Base-by-base conservation (phyloP, 2,113 vertebrate species). In the Aptenodytes forsteri region DNA sequence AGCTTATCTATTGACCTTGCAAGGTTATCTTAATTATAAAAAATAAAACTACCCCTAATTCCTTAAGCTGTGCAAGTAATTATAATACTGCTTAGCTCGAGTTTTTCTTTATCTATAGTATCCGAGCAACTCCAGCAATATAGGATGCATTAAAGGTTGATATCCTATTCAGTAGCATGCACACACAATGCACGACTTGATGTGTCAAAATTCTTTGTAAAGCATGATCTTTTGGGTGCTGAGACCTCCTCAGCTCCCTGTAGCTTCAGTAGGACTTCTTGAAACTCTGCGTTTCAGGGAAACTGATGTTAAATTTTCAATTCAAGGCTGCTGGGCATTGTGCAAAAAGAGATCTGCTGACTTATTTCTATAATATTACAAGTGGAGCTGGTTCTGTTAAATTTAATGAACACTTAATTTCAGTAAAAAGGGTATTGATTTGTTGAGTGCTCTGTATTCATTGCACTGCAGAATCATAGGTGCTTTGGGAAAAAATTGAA, bases 21-120 rank as follows among this genome's bases (percentile, higher is more conserved):
- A 96, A 96, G 87, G 66, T 73, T 82, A 93, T 88, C 59, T 92
- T 96, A 92, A 96, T 96, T 94, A 62, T 76, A 90, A 96, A 73
- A 85, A 90, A 76, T 42, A 62, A 83, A 96, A 94, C 81, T 83
- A 76, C 16, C 34, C 64, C 44, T 95, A 95, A 91, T 93, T 78
- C 73, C 62, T 85, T 89, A 77, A 82, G 42, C 44, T 81, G 78
- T 67, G 67, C 83, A 89, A 86, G 36, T 95, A 94, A 93, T 95
- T 90, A 81, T 61, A 47, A 49, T 79, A 75, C 55, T 83, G 36
- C 46, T 92, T 38, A 92, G 34, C 27, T 92, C 36, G 46, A 77
- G 17, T 40, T 62, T 91, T 81, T 65, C 85, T 49, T 71, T 56
- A 71, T 50, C 17, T 59, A 26, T 71, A 54, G 38, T 58, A 52